A percentile compares a stretch with the other conserved stretches of the same genome.
These are phyloP conservation scores for Caretta caretta DNA, from an alignment of 2,113 vertebrate genomes.

Conservation along the genomic window DNA sequence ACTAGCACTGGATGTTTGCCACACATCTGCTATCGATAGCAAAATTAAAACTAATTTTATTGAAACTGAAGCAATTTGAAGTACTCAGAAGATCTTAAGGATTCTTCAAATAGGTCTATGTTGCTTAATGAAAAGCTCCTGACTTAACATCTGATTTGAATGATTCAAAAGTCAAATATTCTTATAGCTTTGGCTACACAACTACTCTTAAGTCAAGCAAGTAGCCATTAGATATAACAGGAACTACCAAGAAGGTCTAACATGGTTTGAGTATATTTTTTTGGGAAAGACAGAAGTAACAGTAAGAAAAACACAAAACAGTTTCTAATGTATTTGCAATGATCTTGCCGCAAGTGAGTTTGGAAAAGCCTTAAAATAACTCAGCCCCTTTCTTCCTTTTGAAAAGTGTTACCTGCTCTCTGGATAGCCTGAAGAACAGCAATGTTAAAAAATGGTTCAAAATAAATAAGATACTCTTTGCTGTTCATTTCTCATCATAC, in stretches of 20 bases:
- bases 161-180: slow-evolving; percentile 57
- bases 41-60: slow-evolving; percentile 67
- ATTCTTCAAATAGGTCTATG: slow-evolving; percentile 40
- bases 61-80: slow-evolving; percentile 58
- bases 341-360: neutral
- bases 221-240: slow-evolving; percentile 33
- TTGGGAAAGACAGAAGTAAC: neutral
- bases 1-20: slow-evolving; percentile 34
- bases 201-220: slow-evolving; percentile 46
- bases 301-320: neutral
- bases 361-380: neutral
- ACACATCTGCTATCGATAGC: slow-evolving; percentile 47
- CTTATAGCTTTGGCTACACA: slow-evolving; percentile 23
- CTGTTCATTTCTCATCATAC: neutral
- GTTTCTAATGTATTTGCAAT: slow-evolving; percentile 1
- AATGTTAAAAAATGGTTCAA: neutral
- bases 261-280: neutral
- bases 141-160: slow-evolving; percentile 39
- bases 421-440: neutral
- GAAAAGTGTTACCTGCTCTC: neutral
- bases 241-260: slow-evolving; percentile 26
- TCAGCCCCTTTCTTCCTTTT: neutral
- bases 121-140: slow-evolving; percentile 47
- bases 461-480: neutral
- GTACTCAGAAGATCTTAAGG: slow-evolving; percentile 32